These are phyloP conservation scores for Asarcornis scutulata DNA, from an alignment of 2,113 vertebrate species.

Conservation along the genomic window DNA sequence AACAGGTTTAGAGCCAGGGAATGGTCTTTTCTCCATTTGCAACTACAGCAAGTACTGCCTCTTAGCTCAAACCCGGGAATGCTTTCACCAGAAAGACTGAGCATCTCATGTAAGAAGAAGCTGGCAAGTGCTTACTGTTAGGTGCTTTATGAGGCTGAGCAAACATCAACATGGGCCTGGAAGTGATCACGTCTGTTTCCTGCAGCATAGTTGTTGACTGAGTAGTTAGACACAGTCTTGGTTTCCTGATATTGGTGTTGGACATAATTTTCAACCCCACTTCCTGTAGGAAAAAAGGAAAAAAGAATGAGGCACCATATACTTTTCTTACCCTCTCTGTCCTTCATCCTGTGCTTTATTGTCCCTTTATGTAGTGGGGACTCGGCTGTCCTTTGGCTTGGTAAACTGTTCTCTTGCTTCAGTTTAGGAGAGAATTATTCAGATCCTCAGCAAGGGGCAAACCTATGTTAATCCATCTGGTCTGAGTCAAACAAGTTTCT, in stretches of 20 bases:
- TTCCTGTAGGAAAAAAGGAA: slow-evolving; percentile 27
- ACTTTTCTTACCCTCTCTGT: not conserved
- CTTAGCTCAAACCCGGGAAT: not conserved
- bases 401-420: not conserved
- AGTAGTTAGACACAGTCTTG: slow-evolving; percentile 15
- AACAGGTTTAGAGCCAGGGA: not conserved
- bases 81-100: not conserved
- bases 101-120: not conserved
- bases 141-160: not conserved
- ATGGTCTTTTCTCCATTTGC: not conserved
- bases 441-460: not conserved
- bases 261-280: slow-evolving; percentile 70
- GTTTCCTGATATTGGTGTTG: slow-evolving; percentile 68
- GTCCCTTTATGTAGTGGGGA: not conserved
- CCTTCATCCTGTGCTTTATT: not conserved
- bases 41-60: not conserved
- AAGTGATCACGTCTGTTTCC: not conserved
- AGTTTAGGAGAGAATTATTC: not conserved
- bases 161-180: not conserved
- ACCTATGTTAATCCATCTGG: not conserved
- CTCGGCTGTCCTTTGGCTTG: not conserved
- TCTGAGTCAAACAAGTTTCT: not conserved
- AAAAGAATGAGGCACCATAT: not conserved
- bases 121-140: slow-evolving; percentile 31
- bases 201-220: not conserved